Evolutionary conservation across 2,113 vertebrate genomes (phyloP), one percentile per base, ranked within the genome.

Genomic region (Paratilapia polleni): DNA sequence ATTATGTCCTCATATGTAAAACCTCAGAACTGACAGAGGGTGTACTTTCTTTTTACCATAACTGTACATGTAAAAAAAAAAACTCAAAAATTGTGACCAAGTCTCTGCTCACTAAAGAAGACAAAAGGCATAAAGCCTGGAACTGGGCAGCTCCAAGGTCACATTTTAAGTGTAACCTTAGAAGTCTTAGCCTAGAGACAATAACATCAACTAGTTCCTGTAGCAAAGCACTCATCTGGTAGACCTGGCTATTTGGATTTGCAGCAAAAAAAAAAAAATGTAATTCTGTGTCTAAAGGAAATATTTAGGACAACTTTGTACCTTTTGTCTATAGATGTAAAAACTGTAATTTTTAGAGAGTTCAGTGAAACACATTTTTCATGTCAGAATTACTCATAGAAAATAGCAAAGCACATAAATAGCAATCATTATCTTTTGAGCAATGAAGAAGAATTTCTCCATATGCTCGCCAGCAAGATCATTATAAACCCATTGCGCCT

Each of bases 351-450:
- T 10, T 76, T 59, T 22, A 66, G 17, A 77, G 3, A 54, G 28
- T 62, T 82, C 36, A 76, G 17, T 28, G 13, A 86, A 80, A 78
- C 56, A 78, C 59, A 91, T 61, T 77, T 70, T 8, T 77, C 1
- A 47, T 15, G 58, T 59, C 26, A 82, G 47, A 75, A 36, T 41
- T 54, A 24, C 49, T 83, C 58, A 58, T 10, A 63, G 31, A 77
- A 88, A 75, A 68, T 7, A 78, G 62, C 47, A 76, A 83, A 87
- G 80, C 86, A 77, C 61, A 87, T 41, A 74, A 59, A 78, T 3
- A 17, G 15, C 82, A 38, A 91, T 81, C 34, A 83, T 68, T 22
- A 56, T 85, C 41, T 77, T 54, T 78, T 24, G 43, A 52, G 57
- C 57, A 58, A 83, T 43, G 0, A 76, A 54, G 34, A 20, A 6